Conservation (phyloP, 2,888 invertebrate genomes). For the Cryptus viduatorius region DNA sequence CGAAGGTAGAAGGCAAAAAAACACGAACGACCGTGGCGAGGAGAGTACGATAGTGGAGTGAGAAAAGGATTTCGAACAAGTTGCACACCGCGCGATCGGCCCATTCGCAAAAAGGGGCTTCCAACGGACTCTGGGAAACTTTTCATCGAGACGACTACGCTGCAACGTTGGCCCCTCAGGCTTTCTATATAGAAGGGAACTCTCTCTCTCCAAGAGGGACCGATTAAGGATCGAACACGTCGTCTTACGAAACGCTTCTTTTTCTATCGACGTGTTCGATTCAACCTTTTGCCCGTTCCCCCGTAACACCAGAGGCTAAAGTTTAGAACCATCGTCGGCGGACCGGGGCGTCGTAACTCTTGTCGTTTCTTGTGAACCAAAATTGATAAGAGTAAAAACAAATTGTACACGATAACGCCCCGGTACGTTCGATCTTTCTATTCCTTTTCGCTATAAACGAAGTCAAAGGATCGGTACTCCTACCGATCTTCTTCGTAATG, state of each 20-base stretch:
- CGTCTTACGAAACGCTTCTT: slow-evolving; percentile 45
- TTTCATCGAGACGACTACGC: slow-evolving; percentile 50
- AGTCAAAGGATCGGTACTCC: not conserved
- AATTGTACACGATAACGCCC: not conserved
- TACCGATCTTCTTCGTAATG: not conserved
- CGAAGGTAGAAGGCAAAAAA: slow-evolving; percentile 9
- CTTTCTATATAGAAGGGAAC: slow-evolving; percentile 5
- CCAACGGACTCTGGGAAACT: slow-evolving; percentile 51
- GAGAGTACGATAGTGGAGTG: slow-evolving; percentile 43
- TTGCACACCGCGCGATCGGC: slow-evolving; percentile 48
- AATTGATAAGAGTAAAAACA: slow-evolving; percentile 16
- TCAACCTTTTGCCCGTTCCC: not conserved
- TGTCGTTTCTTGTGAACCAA: not conserved
- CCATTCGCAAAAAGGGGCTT: slow-evolving; percentile 37
- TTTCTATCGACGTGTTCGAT: slow-evolving; percentile 38
- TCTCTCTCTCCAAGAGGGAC: slow-evolving; percentile 31
- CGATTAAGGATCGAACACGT: slow-evolving; percentile 54
- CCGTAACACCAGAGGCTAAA: not conserved
- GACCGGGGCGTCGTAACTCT: not conserved
- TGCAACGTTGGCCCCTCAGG: slow-evolving; percentile 40
- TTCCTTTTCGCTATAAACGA: not conserved
- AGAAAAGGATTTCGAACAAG: slow-evolving; percentile 52
- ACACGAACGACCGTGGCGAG: not conserved
- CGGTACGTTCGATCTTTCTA: too few relatives aligned
- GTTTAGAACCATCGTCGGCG: slow-evolving; percentile 33